phyloP scores from a whole-genome alignment of 2,797 vertebrate species.

The Girardinus metallicus region DNA sequence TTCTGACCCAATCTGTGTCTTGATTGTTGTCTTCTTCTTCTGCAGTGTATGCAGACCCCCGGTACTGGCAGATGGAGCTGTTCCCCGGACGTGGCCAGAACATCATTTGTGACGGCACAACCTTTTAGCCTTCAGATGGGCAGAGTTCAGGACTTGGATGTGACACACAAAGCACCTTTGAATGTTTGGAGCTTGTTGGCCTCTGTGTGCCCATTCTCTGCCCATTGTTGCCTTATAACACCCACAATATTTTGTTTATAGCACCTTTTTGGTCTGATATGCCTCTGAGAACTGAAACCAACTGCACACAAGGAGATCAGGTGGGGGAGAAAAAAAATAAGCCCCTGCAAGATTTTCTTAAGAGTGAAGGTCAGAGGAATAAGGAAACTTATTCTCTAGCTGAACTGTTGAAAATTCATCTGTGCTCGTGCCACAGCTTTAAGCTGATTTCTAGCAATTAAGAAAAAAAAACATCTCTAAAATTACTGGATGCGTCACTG shows the following conservation, averaged over 20 bases:
- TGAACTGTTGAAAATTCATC: background rate
- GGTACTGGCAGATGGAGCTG: constrained; percentile 83
- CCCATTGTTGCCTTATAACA: constrained; percentile 58
- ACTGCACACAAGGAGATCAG: constrained; percentile 16
- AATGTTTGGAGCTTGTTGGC: constrained; percentile 33
- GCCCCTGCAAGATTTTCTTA: background rate
- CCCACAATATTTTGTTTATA: background rate
- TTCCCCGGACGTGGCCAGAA: constrained; percentile 79
- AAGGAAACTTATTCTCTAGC: constrained; percentile 15
- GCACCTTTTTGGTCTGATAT: background rate
- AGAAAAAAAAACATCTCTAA: background rate
- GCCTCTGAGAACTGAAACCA: constrained; percentile 25
- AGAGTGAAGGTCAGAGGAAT: constrained; percentile 13
- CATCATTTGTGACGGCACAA: constrained; percentile 79
- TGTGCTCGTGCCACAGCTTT: constrained; percentile 50
- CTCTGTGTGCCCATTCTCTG: constrained; percentile 31
- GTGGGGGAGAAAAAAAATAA: background rate
- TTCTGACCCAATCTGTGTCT: background rate
- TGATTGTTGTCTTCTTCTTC: constrained; percentile 22
- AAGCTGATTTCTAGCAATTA: constrained; percentile 24
- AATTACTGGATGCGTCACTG: background rate
- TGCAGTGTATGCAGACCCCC: constrained; percentile 82
- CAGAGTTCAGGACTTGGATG: constrained; percentile 14
- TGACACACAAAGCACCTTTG: constrained; percentile 7
- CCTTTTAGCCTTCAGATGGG: constrained; percentile 55